Conservation (phyloP, 2,888 invertebrate species). For the Tetropium fuscum region DNA sequence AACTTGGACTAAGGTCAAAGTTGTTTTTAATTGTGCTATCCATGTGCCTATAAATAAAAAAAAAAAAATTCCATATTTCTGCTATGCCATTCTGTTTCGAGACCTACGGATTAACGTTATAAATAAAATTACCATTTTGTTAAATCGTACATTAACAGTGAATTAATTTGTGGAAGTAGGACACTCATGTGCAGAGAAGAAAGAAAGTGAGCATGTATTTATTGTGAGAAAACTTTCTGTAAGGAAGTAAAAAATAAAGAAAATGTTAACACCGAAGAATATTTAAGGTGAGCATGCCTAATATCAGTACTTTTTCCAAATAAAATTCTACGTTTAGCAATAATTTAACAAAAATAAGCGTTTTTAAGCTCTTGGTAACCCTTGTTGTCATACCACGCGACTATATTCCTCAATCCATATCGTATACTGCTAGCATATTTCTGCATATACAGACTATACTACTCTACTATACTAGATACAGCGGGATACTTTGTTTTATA, state of each 20-base stretch:
- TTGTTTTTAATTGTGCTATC: conserved; percentile 28
- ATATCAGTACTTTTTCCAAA: conserved; percentile 4
- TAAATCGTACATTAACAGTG: conserved; percentile 11
- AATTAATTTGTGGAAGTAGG: conserved; percentile 36
- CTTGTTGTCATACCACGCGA: conserved; percentile 17
- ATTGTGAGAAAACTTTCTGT: conserved; percentile 38
- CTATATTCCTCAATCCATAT: too few relatives aligned
- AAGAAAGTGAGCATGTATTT: conserved; percentile 44
- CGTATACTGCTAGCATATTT: conserved; percentile 3
- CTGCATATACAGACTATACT: too few relatives aligned
- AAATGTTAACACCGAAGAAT: conserved; percentile 18
- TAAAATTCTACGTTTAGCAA: background rate
- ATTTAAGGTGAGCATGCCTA: conserved; percentile 20
- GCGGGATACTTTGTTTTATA: too few relatives aligned
- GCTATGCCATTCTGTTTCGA: too few relatives aligned
- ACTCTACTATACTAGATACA: too few relatives aligned
- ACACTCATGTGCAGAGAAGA: conserved; percentile 37
- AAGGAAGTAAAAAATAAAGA: conserved; percentile 18
- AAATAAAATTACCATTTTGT: conserved; percentile 5
- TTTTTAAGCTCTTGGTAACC: conserved; percentile 6
- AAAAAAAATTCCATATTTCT: too few relatives aligned
- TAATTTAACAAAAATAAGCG: background rate
- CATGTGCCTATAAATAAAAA: conserved; percentile 14
- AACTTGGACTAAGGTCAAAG: conserved; percentile 48
- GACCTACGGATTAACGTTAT: too few relatives aligned